These are phyloP conservation scores for Neocrepidodera transversa DNA, from an alignment of 2,888 invertebrate genomes.

Conservation along the genomic window DNA sequence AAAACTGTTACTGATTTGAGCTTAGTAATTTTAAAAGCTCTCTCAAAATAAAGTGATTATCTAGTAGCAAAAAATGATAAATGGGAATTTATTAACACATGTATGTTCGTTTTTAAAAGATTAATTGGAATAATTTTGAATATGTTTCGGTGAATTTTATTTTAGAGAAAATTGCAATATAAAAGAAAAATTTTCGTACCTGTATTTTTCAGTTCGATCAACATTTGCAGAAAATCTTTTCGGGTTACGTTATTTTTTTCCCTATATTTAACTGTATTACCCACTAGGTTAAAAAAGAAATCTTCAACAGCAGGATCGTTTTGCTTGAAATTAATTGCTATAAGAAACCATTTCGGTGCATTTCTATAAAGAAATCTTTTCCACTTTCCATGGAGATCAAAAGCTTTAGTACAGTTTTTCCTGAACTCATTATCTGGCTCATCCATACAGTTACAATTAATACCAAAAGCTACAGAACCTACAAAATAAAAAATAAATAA, in stretches of 20 bases:
- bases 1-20: no score
- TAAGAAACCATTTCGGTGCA: slow-evolving; percentile 12
- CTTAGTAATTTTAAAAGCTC: no score
- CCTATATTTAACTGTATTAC: slow-evolving; percentile 22
- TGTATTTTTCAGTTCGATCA: slow-evolving; percentile 29
- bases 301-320: slow-evolving; percentile 11
- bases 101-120: no score
- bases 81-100: no score
- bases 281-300: slow-evolving; percentile 21
- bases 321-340: slow-evolving; percentile 15
- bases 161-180: no score
- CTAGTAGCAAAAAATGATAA: no score
- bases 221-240: slow-evolving; percentile 29
- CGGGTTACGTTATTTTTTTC: slow-evolving; percentile 25
- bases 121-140: no score
- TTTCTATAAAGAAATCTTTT: background rate
- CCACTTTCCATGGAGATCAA: background rate
- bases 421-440: slow-evolving; percentile 24
- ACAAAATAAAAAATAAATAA: background rate
- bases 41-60: no score
- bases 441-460: slow-evolving; percentile 25
- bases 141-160: no score
- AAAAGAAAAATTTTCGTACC: background rate
- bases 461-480: slow-evolving; percentile 21
- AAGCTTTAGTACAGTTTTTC: slow-evolving; percentile 11